Evolutionary conservation across 2,113 vertebrate species (phyloP).

Genomic region (Vicugna pacos): DNA sequence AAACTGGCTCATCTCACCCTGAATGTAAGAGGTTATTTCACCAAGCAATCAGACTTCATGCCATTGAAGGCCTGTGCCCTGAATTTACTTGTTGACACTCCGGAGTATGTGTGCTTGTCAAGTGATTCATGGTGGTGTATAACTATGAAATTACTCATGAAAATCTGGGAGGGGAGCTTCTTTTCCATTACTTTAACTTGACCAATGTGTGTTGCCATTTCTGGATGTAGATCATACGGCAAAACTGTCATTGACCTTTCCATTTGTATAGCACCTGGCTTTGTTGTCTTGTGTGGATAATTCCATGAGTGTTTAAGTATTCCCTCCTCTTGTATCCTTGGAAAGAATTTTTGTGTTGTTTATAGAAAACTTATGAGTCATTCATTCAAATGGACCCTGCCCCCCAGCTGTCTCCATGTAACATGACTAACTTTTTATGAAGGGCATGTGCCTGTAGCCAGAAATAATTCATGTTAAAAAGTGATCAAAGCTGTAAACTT

Average conservation of each 20-base stretch:
- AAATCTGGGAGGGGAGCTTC: slow-evolving; percentile 5
- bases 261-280: slow-evolving; percentile 28
- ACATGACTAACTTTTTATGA: slow-evolving; percentile 45
- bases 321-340: slow-evolving; percentile 20
- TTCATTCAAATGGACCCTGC: slow-evolving; percentile 37
- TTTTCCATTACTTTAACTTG: slow-evolving; percentile 59
- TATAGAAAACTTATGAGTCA: slow-evolving; percentile 51
- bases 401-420: slow-evolving; percentile 13
- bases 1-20: slow-evolving; percentile 36
- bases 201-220: slow-evolving; percentile 34
- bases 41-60: slow-evolving; percentile 11
- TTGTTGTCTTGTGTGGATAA: slow-evolving; percentile 10
- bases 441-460: slow-evolving; percentile 12
- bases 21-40: slow-evolving; percentile 60
- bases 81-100: slow-evolving; percentile 51
- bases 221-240: neutral
- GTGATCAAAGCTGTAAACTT: slow-evolving; percentile 37
- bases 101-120: neutral
- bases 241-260: slow-evolving; percentile 39
- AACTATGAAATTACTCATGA: slow-evolving; percentile 62
- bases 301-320: neutral
- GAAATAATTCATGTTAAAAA: slow-evolving; percentile 56
- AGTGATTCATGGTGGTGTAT: slow-evolving; percentile 47
- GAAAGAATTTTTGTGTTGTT: slow-evolving; percentile 57
- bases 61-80: slow-evolving; percentile 37